Base-by-base conservation (phyloP, 2,888 invertebrate species). In the Cantharis nigra region DNA sequence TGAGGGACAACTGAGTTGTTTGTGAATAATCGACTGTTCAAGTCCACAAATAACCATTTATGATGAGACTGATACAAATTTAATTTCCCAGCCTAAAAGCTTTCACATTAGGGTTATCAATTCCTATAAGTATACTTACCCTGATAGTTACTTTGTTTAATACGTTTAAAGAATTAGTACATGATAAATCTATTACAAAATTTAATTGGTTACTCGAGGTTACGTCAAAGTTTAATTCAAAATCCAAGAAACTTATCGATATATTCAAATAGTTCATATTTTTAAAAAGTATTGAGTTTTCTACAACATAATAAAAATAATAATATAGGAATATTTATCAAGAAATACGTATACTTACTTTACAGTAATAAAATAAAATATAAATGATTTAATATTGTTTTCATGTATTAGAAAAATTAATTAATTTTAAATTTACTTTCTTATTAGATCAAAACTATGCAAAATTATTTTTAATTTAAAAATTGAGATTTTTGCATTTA, bases 31-130 rank as follows among this genome's bases (percentile, higher is more conserved):
- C 49, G 49, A 49, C 49, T 49, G 4, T 70, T 20, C 9, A 69
- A 63, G 26, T 69, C 72, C 4, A 72, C 13, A 13, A 76, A 14
- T 33, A 76, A 49, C 76, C 76, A 76, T 30, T 76, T 72, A 62
- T 76, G 33, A 11, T 26, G 72, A 11, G 23, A 69, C 9, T 20
- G 63, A 64, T 28, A 72, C 13, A 76, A 62, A 30, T 72, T 70
- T 3, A 20, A 62, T 13, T 70, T 64, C n/a, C 62, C 69, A 11
- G 33, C 63, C 76, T 76, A 18, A 28, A 76, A 76, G 65, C 49
- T n/a, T n/a, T 49, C 49, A 49, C n/a, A 49, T 49, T 49, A 49
- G 3, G 2, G 7, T 49, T 49, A 49, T 49, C n/a, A 49, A 49
- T n/a, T 49, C n/a, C 0, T 49, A 3, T 7, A 49, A 49, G 16